These are phyloP conservation scores for Canis aureus DNA, from an alignment of 2,113 vertebrate genomes.

Conservation along the genomic window DNA sequence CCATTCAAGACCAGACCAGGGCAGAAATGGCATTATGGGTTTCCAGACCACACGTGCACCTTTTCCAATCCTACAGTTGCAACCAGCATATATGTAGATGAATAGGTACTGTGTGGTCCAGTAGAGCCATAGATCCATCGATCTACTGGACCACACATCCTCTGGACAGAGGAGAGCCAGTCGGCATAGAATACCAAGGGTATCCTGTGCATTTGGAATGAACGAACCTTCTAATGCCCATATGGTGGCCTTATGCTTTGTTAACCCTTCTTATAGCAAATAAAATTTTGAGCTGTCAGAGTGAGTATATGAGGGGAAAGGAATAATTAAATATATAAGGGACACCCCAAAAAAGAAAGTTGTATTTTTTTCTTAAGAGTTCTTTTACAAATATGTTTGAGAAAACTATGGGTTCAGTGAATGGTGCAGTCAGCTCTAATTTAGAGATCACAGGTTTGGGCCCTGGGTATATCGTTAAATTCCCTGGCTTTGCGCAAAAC, in stretches of 20 bases:
- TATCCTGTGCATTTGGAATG: neutral
- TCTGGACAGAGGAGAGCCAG: neutral
- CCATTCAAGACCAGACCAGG: neutral
- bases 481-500: neutral
- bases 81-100: neutral
- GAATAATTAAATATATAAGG: neutral
- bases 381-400: neutral
- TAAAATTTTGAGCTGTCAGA: neutral
- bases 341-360: neutral
- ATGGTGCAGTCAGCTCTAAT: neutral
- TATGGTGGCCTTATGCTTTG: slow-evolving; percentile 22
- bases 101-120: neutral
- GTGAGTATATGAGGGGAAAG: neutral
- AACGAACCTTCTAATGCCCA: neutral
- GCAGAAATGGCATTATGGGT: neutral
- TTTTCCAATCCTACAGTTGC: neutral
- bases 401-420: neutral
- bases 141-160: neutral
- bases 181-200: neutral
- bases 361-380: neutral
- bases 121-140: neutral
- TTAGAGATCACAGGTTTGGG: neutral
- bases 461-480: neutral
- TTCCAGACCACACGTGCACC: neutral
- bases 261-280: neutral